Evolutionary conservation across 2,797 vertebrate species (phyloP).

Genomic region (Xenops minutus): DNA sequence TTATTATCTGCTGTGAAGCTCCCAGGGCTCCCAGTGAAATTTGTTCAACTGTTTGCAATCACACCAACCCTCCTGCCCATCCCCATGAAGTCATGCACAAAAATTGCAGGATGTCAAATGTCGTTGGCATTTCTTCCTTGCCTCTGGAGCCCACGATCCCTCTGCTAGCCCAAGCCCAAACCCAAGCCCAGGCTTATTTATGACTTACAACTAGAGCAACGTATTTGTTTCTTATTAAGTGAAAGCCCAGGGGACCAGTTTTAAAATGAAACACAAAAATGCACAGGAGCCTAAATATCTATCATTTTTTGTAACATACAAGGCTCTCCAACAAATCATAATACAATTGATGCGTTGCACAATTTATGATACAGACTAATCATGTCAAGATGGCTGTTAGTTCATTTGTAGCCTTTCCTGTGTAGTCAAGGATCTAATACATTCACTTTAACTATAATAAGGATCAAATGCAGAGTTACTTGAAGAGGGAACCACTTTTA

Average conservation of each 20-base stretch:
- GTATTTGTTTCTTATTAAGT: constrained; percentile 10
- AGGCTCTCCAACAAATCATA: not conserved
- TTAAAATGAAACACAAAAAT: not conserved
- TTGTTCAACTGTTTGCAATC: constrained; percentile 47
- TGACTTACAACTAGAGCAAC: not conserved
- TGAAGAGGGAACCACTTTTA: not conserved
- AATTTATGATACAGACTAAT: not conserved
- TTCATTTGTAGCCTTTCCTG: not conserved
- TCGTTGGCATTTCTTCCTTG: constrained; percentile 24
- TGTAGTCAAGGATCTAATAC: not conserved
- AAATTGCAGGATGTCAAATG: constrained; percentile 57
- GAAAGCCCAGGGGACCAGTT: not conserved
- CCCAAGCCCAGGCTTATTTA: constrained; percentile 26
- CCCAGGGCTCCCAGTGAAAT: constrained; percentile 32
- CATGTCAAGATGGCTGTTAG: not conserved
- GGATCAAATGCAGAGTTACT: not conserved
- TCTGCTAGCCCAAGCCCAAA: not conserved
- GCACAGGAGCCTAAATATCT: not conserved
- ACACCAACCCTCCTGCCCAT: not conserved
- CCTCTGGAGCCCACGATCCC: constrained; percentile 25
- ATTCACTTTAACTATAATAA: not conserved
- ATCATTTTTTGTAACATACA: not conserved
- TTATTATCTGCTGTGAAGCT: constrained; percentile 16
- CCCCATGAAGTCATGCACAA: constrained; percentile 49
- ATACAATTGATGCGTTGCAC: not conserved